Evolutionary conservation across 2,113 vertebrate genomes (phyloP).

Genomic region (Eclectus roratus): DNA sequence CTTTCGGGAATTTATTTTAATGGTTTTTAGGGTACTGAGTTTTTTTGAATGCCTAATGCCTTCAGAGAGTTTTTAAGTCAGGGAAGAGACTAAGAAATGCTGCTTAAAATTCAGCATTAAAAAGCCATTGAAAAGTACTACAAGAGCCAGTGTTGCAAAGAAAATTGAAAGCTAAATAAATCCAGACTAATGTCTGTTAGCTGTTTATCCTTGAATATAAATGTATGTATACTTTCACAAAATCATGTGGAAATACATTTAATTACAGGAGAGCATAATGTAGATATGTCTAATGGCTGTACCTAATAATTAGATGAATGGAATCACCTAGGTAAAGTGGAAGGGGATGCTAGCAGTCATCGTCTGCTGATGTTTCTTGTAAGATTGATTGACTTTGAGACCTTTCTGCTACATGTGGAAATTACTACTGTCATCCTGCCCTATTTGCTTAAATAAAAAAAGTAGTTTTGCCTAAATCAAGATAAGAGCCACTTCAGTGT

Average conservation of each 20-base stretch:
- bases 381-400: background rate
- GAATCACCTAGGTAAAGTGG: background rate
- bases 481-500: background rate
- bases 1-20: background rate
- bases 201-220: background rate
- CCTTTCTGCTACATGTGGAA: background rate
- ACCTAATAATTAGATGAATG: background rate
- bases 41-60: background rate
- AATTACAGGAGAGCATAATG: background rate
- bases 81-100: background rate
- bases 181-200: background rate
- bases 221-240: background rate
- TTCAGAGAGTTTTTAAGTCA: background rate
- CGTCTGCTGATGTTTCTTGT: background rate
- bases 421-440: background rate
- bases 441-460: background rate
- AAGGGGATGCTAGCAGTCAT: background rate
- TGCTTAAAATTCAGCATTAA: background rate
- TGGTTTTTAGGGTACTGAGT: fast-evolving
- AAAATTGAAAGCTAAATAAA: background rate
- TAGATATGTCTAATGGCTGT: background rate
- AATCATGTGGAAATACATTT: background rate
- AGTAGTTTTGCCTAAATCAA: background rate
- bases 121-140: background rate
- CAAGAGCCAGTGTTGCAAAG: background rate